Conservation (phyloP, 92 coral and sea anemone species). For the Porites cylindrica region DNA sequence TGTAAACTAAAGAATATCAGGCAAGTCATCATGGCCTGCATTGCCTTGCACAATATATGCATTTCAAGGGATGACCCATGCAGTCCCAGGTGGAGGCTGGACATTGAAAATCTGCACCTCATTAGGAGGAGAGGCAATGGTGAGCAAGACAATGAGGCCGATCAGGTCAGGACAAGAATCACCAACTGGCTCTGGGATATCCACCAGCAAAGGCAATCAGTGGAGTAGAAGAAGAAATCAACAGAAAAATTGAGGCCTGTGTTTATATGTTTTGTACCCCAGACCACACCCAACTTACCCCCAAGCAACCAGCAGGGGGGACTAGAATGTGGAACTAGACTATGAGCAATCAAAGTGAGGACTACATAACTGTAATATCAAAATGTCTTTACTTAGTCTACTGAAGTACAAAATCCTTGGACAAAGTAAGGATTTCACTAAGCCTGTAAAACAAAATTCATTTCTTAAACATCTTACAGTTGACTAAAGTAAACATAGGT, state of each 20-base stretch:
- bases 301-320: not conserved
- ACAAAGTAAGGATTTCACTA: constrained; percentile 11
- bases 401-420: constrained; percentile 36
- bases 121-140: constrained; percentile 49
- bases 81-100: constrained; percentile 65
- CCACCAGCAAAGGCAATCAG: constrained; percentile 53
- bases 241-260: constrained; percentile 18
- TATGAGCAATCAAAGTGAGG: constrained; percentile 5
- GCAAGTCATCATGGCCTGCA: constrained; percentile 73
- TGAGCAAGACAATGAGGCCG: constrained; percentile 57
- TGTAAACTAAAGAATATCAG: constrained; percentile 60
- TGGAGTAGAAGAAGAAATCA: constrained; percentile 46
- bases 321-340: constrained; percentile 25
- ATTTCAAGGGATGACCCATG: constrained; percentile 70
- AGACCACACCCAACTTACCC: no score
- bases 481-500: no score
- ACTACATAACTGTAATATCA: constrained; percentile 13
- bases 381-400: constrained; percentile 23
- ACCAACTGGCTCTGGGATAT: constrained; percentile 77
- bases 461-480: no score
- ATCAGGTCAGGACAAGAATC: constrained; percentile 60
- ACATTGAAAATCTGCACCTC: constrained; percentile 57
- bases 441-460: no score
- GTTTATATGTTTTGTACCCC: constrained; percentile 2
- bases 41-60: constrained; percentile 72